A percentile compares a stretch with the other conserved stretches of the same genome.
Evolutionary conservation across 37 sponge, comb jelly and placozoan species (phyloP).

Genomic region (Bolinopsis microptera): DNA sequence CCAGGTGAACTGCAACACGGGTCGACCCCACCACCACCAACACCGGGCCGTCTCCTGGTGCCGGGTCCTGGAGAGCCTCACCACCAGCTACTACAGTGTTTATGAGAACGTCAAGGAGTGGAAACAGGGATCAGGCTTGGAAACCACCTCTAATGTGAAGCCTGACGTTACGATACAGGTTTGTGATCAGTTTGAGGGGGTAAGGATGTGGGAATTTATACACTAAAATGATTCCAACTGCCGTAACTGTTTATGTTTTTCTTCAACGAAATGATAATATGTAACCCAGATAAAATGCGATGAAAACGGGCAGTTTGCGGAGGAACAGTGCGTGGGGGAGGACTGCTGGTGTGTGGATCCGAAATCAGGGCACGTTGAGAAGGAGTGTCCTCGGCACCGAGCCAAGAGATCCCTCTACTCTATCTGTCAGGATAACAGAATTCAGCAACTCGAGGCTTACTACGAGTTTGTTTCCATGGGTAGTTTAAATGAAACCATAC

Average conservation of each 20-base stretch:
- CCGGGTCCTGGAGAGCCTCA: background rate
- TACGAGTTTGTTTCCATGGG: conserved; percentile 8
- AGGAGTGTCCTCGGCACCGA: background rate
- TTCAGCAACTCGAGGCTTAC: background rate
- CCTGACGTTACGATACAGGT: background rate
- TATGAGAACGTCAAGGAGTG: background rate
- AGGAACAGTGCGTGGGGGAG: conserved; percentile 6
- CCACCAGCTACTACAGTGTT: background rate
- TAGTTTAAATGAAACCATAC: background rate
- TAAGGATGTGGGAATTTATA: no score
- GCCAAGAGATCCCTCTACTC: background rate
- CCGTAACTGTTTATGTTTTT: no score
- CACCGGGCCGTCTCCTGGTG: background rate
- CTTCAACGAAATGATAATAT: no score
- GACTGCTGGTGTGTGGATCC: conserved; percentile 34
- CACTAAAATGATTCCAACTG: no score
- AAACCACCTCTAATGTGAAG: background rate
- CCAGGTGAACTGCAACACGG: background rate
- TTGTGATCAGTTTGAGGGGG: no score
- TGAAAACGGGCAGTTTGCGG: background rate
- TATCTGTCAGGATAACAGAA: background rate
- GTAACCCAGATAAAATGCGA: background rate
- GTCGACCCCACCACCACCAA: background rate
- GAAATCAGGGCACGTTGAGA: background rate
- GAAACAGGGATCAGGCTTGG: background rate